Base-by-base conservation (phyloP, 1,140 invertebrate genomes). In the Batillaria attramentaria region DNA sequence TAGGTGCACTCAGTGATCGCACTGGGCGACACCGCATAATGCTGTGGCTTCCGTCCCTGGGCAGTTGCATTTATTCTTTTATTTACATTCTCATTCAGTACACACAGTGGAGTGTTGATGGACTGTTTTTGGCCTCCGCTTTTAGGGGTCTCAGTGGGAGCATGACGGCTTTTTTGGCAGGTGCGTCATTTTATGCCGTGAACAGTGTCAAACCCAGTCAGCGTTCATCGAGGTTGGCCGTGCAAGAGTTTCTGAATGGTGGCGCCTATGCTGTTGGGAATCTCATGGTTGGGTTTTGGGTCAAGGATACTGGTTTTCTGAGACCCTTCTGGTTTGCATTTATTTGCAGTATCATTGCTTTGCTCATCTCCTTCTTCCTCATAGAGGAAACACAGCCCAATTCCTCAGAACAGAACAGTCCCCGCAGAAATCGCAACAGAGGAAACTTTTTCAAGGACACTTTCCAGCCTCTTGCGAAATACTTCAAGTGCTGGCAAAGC, bases 281-380 rank as follows among this genome's bases (percentile, higher is more conserved):
- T 81, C 84, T 89, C 16, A 88, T 89, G 85, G 88, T 87, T 75
- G 88, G 88, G 50, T 88, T 86, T 76, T 89, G 87, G 87, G 87
- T 89, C 10, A 85, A 87, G 73, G 81, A 85, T 43, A 79, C 69
- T 75, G 88, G 86, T 28, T 89, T 87, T 82, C 50, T 82, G 33
- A 84, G 86, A 31, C 88, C 88, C 70, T 88, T 88, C 68, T 88
- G 86, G 88, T 89, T 89, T 77, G 86, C 83, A 39, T 82, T 88
- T 24, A 86, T 89, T 10, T 88, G 83, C 62, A 81, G 85, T 54
- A n/a, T 84, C 18, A 87, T 86, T 35, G 69, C 88, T 20, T 84
- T 89, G n/a, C 74, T 89, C 24, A 83, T 89, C 16, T 87, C 85
- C 5, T 86, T 88, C 57, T 89, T 89, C 65, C 79, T 89, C 13